Conservation (phyloP, 2,888 invertebrate species). For the Chymomyza caudatula region DNA sequence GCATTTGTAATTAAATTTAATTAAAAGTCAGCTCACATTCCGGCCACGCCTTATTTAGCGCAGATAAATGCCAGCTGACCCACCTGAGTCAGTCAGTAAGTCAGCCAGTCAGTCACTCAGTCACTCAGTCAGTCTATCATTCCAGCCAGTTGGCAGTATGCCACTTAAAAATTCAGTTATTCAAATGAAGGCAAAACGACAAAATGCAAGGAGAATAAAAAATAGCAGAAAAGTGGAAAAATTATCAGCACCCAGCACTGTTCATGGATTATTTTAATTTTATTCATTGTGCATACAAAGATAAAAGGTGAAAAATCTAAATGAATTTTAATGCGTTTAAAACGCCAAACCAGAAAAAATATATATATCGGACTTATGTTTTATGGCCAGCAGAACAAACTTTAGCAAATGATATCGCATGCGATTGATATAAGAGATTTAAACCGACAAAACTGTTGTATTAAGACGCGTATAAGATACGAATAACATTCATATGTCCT, state of each 20-base stretch:
- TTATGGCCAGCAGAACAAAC: too few relatives aligned
- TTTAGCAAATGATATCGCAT: too few relatives aligned
- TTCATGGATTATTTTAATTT: slow-evolving; percentile 65
- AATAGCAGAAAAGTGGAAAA: slow-evolving; percentile 1
- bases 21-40: slow-evolving; percentile 62
- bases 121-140: slow-evolving; percentile 40
- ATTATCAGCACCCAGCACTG: slow-evolving; percentile 46
- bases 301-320: slow-evolving; percentile 66
- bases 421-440: too few relatives aligned
- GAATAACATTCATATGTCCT: too few relatives aligned
- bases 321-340: slow-evolving; percentile 62
- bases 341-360: slow-evolving; percentile 6
- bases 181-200: slow-evolving; percentile 46
- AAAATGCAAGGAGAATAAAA: slow-evolving; percentile 11
- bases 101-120: neutral
- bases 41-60: slow-evolving; percentile 20
- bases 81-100: slow-evolving; percentile 18
- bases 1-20: slow-evolving; percentile 68
- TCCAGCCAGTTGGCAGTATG: slow-evolving; percentile 39
- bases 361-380: too few relatives aligned
- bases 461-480: too few relatives aligned
- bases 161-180: slow-evolving; percentile 67
- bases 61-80: slow-evolving; percentile 47
- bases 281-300: slow-evolving; percentile 65
- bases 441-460: too few relatives aligned